phyloP scores from a whole-genome alignment of 2,888 invertebrate genomes.

The Pollenia angustigena region DNA sequence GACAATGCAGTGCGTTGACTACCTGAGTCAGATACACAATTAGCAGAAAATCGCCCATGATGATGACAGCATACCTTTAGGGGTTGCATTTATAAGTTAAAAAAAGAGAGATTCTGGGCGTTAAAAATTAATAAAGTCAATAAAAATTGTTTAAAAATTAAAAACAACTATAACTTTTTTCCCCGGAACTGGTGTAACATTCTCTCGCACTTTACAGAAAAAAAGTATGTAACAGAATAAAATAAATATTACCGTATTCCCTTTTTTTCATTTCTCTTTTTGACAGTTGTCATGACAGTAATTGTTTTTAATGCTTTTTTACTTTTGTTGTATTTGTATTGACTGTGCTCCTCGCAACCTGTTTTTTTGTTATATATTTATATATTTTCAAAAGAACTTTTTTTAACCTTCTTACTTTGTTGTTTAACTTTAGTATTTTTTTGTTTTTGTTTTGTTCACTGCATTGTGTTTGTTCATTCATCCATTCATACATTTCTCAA shows the following conservation, averaged over 20 bases:
- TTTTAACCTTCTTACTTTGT: constrained; percentile 18
- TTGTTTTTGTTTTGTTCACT: constrained; percentile 14
- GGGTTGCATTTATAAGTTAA: no score
- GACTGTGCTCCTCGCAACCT: not conserved
- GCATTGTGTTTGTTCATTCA: constrained; percentile 9
- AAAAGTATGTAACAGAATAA: not conserved
- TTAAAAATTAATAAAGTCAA: no score
- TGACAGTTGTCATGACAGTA: constrained; percentile 56
- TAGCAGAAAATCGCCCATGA: no score
- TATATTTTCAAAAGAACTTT: constrained; percentile 17
- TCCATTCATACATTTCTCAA: not conserved
- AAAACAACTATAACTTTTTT: no score
- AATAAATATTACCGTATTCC: not conserved
- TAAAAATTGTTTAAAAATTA: no score
- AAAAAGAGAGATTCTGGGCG: no score
- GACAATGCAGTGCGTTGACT: no score
- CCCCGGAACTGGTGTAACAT: no score
- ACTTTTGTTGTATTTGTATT: not conserved
- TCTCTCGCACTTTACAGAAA: no score
- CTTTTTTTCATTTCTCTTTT: constrained; percentile 2
- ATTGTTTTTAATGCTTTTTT: constrained; percentile 48
- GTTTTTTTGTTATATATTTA: constrained; percentile 18
- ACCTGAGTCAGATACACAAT: no score
- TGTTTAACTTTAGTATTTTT: constrained; percentile 16
- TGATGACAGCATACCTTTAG: no score